These are phyloP conservation scores for Catharus bicknelli DNA, from an alignment of 2,113 vertebrate genomes.

Conservation along the genomic window DNA sequence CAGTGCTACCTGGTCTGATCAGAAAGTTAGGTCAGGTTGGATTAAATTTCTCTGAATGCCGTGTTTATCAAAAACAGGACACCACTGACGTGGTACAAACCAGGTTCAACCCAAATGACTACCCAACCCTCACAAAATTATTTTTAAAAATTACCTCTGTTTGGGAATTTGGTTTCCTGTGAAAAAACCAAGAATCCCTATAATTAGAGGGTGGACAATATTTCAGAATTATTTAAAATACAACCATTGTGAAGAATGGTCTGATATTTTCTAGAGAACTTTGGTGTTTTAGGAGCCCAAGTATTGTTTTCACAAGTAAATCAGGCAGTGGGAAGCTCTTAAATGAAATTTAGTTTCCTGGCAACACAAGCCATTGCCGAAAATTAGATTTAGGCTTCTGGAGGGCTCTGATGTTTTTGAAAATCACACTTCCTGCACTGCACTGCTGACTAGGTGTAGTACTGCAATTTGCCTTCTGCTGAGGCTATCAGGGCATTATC, in stretches of 20 bases:
- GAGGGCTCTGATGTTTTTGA: constrained; percentile 38
- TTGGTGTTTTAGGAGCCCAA: neutral
- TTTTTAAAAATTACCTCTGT: neutral
- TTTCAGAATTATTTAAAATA: neutral
- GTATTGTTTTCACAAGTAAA: constrained; percentile 23
- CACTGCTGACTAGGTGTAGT: constrained; percentile 5
- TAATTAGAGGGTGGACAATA: neutral
- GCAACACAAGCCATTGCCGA: constrained; percentile 31
- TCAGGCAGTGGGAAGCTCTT: constrained; percentile 18
- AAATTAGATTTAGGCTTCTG: constrained; percentile 55
- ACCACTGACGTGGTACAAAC: neutral
- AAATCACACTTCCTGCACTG: constrained; percentile 36
- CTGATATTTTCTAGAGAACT: neutral
- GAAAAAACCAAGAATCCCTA: neutral
- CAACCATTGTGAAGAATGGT: fast-evolving
- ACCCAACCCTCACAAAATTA: neutral
- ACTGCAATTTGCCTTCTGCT: neutral
- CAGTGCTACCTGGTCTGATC: constrained; percentile 28
- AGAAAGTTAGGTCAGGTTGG: constrained; percentile 22
- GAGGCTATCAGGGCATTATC: neutral
- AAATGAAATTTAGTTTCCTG: constrained; percentile 61
- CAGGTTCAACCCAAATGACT: neutral
- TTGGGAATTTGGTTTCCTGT: neutral
- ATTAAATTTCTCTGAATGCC: neutral
- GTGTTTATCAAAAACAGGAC: neutral